Evolutionary conservation across 2,888 invertebrate genomes (phyloP), one percentile per base, ranked within the genome.

Genomic region (Amphipoea oculea): DNA sequence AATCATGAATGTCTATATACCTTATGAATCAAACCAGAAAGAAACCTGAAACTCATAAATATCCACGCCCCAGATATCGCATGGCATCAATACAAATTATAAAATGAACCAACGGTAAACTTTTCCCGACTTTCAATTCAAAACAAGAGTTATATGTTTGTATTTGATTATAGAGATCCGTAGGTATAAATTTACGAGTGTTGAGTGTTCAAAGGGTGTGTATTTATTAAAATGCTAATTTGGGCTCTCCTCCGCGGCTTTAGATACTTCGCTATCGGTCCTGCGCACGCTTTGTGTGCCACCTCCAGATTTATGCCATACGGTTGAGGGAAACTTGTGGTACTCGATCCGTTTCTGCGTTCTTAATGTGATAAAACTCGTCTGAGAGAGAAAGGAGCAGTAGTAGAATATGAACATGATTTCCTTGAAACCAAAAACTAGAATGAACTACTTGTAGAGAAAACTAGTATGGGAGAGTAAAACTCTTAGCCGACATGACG

Each of bases 151-250:
- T 94, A 96, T 95, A 94, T 95, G 94, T 96, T 96, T 96, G 94
- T 94, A 95, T 97, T 97, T 96, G 96, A 96, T 96, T 97, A 97
- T 95, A 96, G 95, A 96, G 96, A 96, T 96, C 95, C 95, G 90
- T 87, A 85, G 69, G 85, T 84, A 87, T 88, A 93, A 94, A 97
- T 96, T 97, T 96, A 96, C 96, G 94, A 94, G 94, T 95, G 96
- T 95, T 93, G 93, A 93, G 95, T 94, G 86, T 96, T 94, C 94
- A 96, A 97, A 96, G 97, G 96, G 97, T 97, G 97, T 96, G 94
- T 97, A 97, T 97, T 97, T 97, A 97, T 97, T 97, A 97, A 97
- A 97, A 97, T 97, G 97, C 97, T 95, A 97, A 97, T 97, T 97
- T 96, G 94, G 94, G 86, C 91, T 95, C 93, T 94, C 93, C 95